Evolutionary conservation across 2,797 vertebrate species (phyloP), one percentile per base, ranked within the genome.

Genomic region (Tenualosa thibaudeaui): DNA sequence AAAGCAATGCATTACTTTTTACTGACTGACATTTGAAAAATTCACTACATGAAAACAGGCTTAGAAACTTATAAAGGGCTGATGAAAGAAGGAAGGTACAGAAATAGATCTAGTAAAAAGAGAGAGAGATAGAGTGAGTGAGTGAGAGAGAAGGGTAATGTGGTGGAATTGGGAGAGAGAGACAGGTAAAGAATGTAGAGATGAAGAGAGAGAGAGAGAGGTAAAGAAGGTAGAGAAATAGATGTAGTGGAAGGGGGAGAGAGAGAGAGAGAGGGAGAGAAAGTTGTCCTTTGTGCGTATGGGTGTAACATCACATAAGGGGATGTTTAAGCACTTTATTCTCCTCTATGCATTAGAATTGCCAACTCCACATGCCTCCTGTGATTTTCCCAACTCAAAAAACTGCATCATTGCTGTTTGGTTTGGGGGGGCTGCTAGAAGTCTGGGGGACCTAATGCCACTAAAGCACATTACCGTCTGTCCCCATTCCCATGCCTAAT

Each of bases 381-480:
- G 68, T 37, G 37, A 40, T 12, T 37, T 75, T 8, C 15, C 15
- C 37, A 40, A 75, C 37, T 40, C 31, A 4, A 43, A 24, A 75
- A 22, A 46, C 15, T 8, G 8, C 71, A 46, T 46, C 17, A 78
- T 46, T 78, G 40, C 71, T 78, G 40, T 78, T 46, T 78, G 71
- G 37, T 22, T 43, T 56, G 4, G 40, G 71, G 71, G 71, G 71
- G 0, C 62, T 78, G 31, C 19, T 78, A 2, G 37, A 22, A 37
- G 2, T 22, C 5, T 22, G 37, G 40, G 71, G 7, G 8, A 6
- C 37, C 71, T 78, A 78, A 43, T 78, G 40, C 71, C 71, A 22
- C 37, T 78, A 78, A 78, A 78, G 71, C 37, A 78, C 71, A 78
- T 78, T 22, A 43, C 71, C 71, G 37, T 46, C 71, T 78, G 71